A percentile compares a stretch with the other conserved stretches of the same genome.
Evolutionary conservation across 2,797 vertebrate genomes (phyloP).

Genomic region (Antennarius maculatus): DNA sequence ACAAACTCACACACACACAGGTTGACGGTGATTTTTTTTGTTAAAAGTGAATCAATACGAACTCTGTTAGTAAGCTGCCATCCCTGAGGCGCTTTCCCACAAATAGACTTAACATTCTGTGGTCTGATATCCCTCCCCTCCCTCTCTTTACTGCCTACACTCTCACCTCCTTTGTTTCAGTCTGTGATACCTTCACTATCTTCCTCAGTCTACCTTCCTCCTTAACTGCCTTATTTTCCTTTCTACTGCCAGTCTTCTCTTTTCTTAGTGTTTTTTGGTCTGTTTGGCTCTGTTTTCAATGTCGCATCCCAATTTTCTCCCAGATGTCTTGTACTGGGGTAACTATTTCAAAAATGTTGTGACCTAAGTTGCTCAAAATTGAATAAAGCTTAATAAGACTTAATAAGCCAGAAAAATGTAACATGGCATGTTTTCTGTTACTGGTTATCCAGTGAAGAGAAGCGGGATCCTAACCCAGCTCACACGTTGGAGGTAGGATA

Average conservation of each 20-base stretch:
- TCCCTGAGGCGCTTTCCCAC: constrained; percentile 77
- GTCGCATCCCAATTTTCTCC: neutral
- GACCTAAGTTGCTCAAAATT: neutral
- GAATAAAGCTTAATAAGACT: neutral
- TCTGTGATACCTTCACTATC: constrained; percentile 19
- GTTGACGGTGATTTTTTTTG: constrained; percentile 56
- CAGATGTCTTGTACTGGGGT: neutral
- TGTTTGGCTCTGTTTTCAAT: neutral
- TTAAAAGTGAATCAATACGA: constrained; percentile 73
- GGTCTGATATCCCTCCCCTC: constrained; percentile 33
- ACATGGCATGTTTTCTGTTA: no score
- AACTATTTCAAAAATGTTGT: no score
- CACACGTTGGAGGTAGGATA: no score
- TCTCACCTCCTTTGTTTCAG: constrained; percentile 56
- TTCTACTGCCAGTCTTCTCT: neutral
- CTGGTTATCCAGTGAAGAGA: no score
- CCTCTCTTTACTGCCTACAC: constrained; percentile 35
- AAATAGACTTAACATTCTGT: constrained; percentile 70
- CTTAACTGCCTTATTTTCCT: constrained; percentile 22
- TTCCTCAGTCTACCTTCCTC: constrained; percentile 21
- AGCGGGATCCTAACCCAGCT: no score
- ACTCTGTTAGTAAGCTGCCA: constrained; percentile 65
- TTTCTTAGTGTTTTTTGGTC: neutral
- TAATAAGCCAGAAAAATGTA: no score
- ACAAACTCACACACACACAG: constrained; percentile 14